These are phyloP conservation scores for Monarcha castaneiventris DNA, from an alignment of 2,113 vertebrate genomes.

Conservation along the genomic window DNA sequence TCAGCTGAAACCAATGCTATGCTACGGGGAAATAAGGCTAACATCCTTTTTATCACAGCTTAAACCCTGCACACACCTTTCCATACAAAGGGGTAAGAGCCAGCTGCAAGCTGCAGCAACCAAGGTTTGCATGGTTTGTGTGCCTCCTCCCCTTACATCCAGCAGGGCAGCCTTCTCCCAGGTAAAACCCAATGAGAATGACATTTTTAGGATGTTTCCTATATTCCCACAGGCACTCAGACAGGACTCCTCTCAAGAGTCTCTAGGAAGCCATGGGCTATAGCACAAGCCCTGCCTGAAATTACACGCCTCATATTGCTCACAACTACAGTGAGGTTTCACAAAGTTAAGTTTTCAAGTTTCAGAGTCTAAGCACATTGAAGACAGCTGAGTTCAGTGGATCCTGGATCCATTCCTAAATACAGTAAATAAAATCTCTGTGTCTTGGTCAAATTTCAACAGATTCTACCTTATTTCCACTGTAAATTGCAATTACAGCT, in stretches of 20 bases:
- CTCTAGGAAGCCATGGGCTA: not conserved
- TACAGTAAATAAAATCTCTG: not conserved
- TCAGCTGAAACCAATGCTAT: not conserved
- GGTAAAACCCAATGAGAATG: not conserved
- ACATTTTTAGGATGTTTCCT: not conserved
- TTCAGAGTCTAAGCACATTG: not conserved
- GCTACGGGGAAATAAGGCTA: not conserved
- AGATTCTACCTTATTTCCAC: not conserved
- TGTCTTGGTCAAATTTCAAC: not conserved
- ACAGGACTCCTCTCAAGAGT: not conserved
- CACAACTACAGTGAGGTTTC: not conserved
- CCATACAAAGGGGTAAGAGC: not conserved
- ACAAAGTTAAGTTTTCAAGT: not conserved
- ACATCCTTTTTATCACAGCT: not conserved
- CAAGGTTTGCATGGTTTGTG: not conserved
- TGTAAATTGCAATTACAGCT: not conserved
- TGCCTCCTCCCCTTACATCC: not conserved
- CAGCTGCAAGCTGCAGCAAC: not conserved
- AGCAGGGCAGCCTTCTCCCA: not conserved
- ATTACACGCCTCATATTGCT: fast-evolving
- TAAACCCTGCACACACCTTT: not conserved
- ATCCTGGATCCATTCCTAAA: not conserved
- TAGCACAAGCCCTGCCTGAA: not conserved
- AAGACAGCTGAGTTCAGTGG: not conserved
- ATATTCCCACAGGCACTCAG: not conserved